A percentile compares a stretch with the other conserved stretches of the same genome.
Evolutionary conservation across 1,140 invertebrate genomes (phyloP).

Genomic region (Caenorhabditis briggsae): DNA sequence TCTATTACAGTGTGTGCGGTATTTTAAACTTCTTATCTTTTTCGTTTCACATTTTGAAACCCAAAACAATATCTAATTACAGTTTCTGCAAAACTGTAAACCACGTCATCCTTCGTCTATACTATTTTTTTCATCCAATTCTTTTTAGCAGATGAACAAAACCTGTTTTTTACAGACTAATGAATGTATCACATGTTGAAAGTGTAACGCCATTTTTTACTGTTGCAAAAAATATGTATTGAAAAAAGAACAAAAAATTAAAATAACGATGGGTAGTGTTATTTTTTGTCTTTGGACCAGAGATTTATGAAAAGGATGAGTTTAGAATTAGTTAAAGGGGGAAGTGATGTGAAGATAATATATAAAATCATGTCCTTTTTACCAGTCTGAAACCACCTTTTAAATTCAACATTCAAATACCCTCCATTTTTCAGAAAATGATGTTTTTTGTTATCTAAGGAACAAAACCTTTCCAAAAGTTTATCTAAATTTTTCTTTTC

Average conservation of each 20-base stretch:
- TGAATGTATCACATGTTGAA: constrained; percentile 29
- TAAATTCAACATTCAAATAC: too few relatives aligned
- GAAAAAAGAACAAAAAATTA: not conserved
- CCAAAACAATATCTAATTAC: not conserved
- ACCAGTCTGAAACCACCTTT: too few relatives aligned
- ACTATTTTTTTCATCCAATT: not conserved
- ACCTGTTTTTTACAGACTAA: constrained; percentile 8
- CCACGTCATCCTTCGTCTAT: constrained; percentile 6
- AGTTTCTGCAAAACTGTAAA: not conserved
- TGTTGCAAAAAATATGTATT: not conserved
- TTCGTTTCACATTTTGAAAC: too few relatives aligned
- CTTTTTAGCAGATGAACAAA: constrained; percentile 27
- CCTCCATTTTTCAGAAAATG: too few relatives aligned
- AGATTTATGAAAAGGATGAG: not conserved
- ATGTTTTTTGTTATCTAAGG: too few relatives aligned
- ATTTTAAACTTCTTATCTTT: too few relatives aligned
- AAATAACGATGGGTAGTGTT: not conserved
- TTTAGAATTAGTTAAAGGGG: too few relatives aligned
- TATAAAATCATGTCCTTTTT: too few relatives aligned
- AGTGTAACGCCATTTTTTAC: constrained; percentile 43
- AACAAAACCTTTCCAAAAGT: not conserved
- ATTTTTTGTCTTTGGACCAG: not conserved
- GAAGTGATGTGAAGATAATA: too few relatives aligned
- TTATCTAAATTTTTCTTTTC: not conserved
- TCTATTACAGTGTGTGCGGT: too few relatives aligned